phyloP scores from a whole-genome alignment of 2,797 vertebrate genomes.

The Perodicticus potto region DNA sequence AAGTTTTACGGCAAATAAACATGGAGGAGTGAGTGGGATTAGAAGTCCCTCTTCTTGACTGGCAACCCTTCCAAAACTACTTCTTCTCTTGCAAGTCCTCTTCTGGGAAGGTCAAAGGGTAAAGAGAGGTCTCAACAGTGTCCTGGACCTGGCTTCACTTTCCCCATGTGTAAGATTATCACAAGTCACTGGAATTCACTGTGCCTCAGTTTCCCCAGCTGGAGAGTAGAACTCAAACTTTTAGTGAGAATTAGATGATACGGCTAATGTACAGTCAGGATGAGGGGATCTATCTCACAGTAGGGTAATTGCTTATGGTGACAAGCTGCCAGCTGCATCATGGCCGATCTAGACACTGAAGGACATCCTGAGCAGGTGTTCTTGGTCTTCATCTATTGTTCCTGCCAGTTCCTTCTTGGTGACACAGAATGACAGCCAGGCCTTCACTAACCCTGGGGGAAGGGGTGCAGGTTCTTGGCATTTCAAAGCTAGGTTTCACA shows the following conservation, averaged over 20 bases:
- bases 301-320: accelerated
- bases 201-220: neutral
- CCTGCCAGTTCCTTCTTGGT: neutral
- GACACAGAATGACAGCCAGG: neutral
- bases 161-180: accelerated
- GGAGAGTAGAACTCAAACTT: neutral
- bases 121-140: neutral
- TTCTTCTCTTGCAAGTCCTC: neutral
- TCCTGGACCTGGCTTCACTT: neutral
- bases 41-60: accelerated
- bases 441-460: neutral
- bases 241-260: neutral
- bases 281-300: accelerated
- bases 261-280: accelerated
- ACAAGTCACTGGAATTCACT: accelerated
- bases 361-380: accelerated
- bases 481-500: neutral
- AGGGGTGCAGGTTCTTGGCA: neutral
- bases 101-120: neutral
- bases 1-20: neutral
- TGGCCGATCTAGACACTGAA: accelerated
- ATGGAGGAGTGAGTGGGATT: accelerated
- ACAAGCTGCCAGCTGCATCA: accelerated
- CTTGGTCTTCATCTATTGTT: neutral
- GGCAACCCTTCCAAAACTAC: neutral